phyloP scores from a whole-genome alignment of 2,797 vertebrate species.

The Mionectes olivaceus region DNA sequence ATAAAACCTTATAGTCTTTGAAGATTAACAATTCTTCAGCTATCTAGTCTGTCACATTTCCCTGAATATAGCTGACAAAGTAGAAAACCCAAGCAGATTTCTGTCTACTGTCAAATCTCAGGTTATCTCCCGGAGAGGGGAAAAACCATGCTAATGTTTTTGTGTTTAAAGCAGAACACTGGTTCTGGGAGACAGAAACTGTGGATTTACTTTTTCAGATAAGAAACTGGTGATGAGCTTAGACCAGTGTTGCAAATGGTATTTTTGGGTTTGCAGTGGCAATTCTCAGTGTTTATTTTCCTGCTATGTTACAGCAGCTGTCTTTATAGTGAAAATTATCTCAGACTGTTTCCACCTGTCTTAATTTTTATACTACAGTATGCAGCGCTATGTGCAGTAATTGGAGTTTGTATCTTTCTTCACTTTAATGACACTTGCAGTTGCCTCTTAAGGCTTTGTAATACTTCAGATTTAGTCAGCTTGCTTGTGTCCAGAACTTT shows the following conservation, averaged over 20 bases:
- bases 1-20: background rate
- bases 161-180: background rate
- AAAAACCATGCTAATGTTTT: background rate
- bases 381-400: background rate
- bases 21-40: background rate
- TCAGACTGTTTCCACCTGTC: background rate
- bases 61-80: background rate
- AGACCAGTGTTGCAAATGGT: background rate
- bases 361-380: background rate
- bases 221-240: background rate
- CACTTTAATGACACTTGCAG: background rate
- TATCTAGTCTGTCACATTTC: background rate
- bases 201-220: background rate
- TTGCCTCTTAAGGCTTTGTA: background rate
- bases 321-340: background rate
- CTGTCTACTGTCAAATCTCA: background rate
- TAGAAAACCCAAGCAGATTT: background rate
- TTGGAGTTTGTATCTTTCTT: background rate
- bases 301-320: background rate
- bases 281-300: background rate
- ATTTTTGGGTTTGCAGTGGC: background rate
- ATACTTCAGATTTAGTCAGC: background rate
- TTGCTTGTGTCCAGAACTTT: background rate
- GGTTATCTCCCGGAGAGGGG: accelerated
- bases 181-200: background rate